phyloP scores from a whole-genome alignment of 2,113 vertebrate genomes.

The Oostethus manadensis region DNA sequence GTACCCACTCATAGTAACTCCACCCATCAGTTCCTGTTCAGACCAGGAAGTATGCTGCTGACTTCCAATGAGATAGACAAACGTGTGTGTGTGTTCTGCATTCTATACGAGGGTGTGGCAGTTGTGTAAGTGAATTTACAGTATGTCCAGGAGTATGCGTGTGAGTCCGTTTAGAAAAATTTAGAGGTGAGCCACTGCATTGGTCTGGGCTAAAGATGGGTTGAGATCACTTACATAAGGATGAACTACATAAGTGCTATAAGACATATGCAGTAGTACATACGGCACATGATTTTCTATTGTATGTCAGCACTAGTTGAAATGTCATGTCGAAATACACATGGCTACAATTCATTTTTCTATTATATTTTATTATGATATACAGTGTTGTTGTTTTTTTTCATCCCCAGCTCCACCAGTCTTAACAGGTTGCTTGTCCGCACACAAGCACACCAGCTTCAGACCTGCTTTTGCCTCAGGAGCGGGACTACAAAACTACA shows the following conservation, averaged over 20 bases:
- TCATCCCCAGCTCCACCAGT: not conserved
- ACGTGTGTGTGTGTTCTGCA: slow-evolving; percentile 9
- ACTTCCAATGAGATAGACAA: not conserved
- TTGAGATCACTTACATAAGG: slow-evolving; percentile 22
- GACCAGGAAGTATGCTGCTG: too few species aligned
- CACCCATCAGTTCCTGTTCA: too few species aligned
- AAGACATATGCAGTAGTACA: not conserved
- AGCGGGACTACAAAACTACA: too few species aligned
- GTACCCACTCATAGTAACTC: too few species aligned
- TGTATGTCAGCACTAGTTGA: not conserved
- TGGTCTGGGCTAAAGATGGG: slow-evolving; percentile 29
- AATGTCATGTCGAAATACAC: not conserved
- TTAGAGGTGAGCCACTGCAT: slow-evolving; percentile 7
- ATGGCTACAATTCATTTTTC: too few species aligned
- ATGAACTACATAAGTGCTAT: not conserved
- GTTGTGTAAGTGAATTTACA: slow-evolving; percentile 1
- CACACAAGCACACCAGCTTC: not conserved
- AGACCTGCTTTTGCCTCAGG: too few species aligned
- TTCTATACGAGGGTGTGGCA: not conserved
- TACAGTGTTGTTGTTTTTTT: not conserved
- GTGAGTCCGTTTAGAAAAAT: slow-evolving; percentile 13
- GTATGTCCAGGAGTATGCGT: not conserved
- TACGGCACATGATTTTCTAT: not conserved
- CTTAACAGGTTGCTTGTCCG: not conserved
- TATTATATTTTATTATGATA: too few species aligned